Evolutionary conservation across 2,888 invertebrate species (phyloP).

Genomic region (Aphodius sticticus): DNA sequence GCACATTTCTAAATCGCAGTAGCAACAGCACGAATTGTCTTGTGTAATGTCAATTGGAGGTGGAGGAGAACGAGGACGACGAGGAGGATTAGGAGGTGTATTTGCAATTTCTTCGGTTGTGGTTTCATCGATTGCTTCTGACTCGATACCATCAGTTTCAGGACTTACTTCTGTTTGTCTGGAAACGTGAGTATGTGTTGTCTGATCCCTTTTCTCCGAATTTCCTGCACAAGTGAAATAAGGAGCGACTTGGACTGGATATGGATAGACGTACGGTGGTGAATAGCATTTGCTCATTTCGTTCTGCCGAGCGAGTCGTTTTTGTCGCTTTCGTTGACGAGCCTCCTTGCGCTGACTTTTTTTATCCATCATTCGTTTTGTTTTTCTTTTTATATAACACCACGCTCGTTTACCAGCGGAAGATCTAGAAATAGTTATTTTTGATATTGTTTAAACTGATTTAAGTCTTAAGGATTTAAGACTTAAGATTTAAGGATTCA

Average conservation of each 20-base stretch:
- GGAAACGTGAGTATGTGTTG: background rate
- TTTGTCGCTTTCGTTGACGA: background rate
- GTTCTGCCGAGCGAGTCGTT: slow-evolving; percentile 4
- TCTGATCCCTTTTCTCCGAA: background rate
- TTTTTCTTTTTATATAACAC: background rate
- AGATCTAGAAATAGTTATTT: background rate
- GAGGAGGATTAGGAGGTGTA: background rate
- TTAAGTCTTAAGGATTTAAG: too few species aligned
- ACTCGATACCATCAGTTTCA: background rate
- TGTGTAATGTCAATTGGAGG: background rate
- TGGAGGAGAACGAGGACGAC: background rate
- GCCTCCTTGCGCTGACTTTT: background rate
- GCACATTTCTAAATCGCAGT: slow-evolving; percentile 31
- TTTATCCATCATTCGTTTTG: background rate
- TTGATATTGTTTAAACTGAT: background rate
- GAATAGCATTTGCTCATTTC: slow-evolving; percentile 9
- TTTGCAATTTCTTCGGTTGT: background rate
- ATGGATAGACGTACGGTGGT: slow-evolving; percentile 9
- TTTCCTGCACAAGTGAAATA: background rate
- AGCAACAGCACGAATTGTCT: slow-evolving; percentile 30
- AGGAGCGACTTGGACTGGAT: background rate
- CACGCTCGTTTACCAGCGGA: background rate
- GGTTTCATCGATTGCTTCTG: background rate
- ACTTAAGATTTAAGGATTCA: too few species aligned
- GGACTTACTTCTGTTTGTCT: slow-evolving; percentile 5